These are phyloP conservation scores for Alosa alosa DNA, from an alignment of 2,113 vertebrate genomes.

Conservation along the genomic window DNA sequence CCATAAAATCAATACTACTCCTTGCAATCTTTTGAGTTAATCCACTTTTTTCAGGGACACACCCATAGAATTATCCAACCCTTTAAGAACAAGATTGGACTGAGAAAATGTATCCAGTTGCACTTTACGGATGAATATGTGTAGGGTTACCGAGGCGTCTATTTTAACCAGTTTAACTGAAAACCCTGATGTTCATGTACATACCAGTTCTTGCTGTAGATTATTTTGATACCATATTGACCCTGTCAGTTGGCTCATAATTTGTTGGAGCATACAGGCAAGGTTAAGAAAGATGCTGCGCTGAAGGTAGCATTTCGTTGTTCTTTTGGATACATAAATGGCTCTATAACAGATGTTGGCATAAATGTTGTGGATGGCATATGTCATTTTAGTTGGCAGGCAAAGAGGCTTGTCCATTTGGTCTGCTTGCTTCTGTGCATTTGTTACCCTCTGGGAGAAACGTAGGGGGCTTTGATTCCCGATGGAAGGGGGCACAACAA, in stretches of 20 bases:
- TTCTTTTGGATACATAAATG: not conserved
- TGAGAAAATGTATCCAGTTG: slow-evolving; percentile 35
- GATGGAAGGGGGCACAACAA: not conserved
- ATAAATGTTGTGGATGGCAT: not conserved
- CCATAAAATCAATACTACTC: not conserved
- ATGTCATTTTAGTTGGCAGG: not conserved
- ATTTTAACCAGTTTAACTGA: not conserved
- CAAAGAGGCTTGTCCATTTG: not conserved
- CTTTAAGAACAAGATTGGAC: slow-evolving; percentile 40
- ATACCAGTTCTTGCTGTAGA: not conserved
- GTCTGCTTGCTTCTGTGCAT: slow-evolving; percentile 17
- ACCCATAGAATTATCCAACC: slow-evolving; percentile 27
- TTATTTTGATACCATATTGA: slow-evolving; percentile 18
- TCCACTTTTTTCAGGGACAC: not conserved
- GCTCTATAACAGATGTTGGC: not conserved
- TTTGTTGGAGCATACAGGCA: not conserved
- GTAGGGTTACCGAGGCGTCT: not conserved
- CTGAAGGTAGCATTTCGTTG: not conserved
- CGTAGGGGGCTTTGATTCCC: slow-evolving; percentile 15
- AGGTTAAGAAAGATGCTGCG: not conserved
- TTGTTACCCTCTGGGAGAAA: slow-evolving; percentile 29
- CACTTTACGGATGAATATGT: slow-evolving; percentile 45
- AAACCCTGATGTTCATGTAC: slow-evolving; percentile 2
- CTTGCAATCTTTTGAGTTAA: not conserved
- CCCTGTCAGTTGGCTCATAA: not conserved